Conservation (phyloP, 2,113 vertebrate species). For the Mesoclemmys tuberculata region DNA sequence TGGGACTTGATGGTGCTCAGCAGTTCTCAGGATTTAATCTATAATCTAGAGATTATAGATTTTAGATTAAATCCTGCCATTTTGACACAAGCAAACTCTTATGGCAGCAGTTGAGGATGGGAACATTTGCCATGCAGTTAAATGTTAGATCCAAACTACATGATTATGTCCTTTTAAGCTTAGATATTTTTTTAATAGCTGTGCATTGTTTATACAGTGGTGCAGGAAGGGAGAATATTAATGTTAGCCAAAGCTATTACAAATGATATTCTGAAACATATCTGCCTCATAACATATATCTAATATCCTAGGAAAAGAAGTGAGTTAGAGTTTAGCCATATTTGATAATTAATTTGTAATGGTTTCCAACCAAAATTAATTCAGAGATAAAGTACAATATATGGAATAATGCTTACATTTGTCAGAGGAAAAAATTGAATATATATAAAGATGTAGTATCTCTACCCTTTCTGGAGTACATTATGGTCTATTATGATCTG, state of each 20-base stretch:
- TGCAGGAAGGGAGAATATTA: slow-evolving; percentile 14
- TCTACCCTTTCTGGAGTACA: slow-evolving; percentile 60
- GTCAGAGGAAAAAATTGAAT: slow-evolving; percentile 71
- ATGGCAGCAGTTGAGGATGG: not conserved
- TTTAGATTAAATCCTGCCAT: not conserved
- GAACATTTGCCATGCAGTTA: not conserved
- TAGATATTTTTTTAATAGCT: slow-evolving; percentile 29
- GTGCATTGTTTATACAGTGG: not conserved
- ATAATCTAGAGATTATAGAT: not conserved
- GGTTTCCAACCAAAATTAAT: slow-evolving; percentile 63
- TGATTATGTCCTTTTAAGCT: not conserved
- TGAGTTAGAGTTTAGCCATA: slow-evolving; percentile 54
- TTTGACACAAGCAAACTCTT: not conserved
- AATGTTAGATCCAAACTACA: not conserved
- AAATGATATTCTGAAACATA: slow-evolving; percentile 50
- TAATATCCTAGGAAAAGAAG: slow-evolving; percentile 57
- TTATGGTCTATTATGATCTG: slow-evolving; percentile 60
- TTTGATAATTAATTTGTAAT: slow-evolving; percentile 69
- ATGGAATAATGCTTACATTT: slow-evolving; percentile 54
- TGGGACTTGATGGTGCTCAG: not conserved
- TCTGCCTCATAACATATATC: slow-evolving; percentile 56
- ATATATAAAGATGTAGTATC: slow-evolving; percentile 61
- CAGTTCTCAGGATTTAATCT: not conserved
- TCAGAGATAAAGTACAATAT: slow-evolving; percentile 62
- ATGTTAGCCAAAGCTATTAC: slow-evolving; percentile 49